Conservation (phyloP, 2,797 vertebrate genomes). For the Aeoliscus strigatus region DNA sequence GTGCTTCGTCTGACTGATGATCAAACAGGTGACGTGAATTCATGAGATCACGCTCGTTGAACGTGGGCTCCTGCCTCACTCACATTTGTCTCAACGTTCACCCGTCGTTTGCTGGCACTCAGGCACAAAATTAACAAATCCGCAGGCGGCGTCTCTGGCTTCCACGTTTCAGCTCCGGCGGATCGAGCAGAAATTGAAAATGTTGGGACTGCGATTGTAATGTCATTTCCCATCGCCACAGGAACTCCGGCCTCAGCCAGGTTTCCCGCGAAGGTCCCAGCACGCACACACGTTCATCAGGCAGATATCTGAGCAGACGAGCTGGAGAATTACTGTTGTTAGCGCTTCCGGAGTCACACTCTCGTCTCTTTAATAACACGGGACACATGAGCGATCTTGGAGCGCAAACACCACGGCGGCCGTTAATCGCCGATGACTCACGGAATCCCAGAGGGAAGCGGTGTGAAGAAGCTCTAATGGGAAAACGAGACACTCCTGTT, state of each 20-base stretch:
- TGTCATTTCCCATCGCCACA: conserved; percentile 30
- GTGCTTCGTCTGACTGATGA: too few species aligned
- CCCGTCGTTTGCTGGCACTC: conserved; percentile 24
- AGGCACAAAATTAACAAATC: conserved; percentile 47
- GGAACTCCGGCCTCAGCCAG: conserved; percentile 14
- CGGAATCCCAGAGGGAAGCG: conserved; percentile 12
- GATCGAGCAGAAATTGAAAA: conserved; percentile 14
- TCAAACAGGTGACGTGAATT: too few species aligned
- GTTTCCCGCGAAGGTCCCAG: conserved; percentile 17
- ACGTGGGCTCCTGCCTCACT: conserved; percentile 2
- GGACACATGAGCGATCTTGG: conserved; percentile 27
- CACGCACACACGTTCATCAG: conserved; percentile 32
- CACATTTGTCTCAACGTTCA: conserved; percentile 38
- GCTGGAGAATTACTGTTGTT: conserved; percentile 26
- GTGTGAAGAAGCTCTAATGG: conserved; percentile 17
- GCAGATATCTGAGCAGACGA: conserved; percentile 39
- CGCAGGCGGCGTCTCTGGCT: conserved; percentile 2
- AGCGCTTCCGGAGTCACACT: conserved; percentile 11
- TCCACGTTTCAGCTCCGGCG: conserved; percentile 20
- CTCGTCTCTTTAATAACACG: conserved; percentile 37
- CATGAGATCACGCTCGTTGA: conserved; percentile 1
- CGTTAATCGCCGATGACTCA: conserved; percentile 27
- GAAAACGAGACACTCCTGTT: conserved; percentile 6
- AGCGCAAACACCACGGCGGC: conserved; percentile 13
- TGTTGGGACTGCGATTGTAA: conserved; percentile 18